phyloP scores from a whole-genome alignment of 2,888 invertebrate species.

The Netelia inedita region DNA sequence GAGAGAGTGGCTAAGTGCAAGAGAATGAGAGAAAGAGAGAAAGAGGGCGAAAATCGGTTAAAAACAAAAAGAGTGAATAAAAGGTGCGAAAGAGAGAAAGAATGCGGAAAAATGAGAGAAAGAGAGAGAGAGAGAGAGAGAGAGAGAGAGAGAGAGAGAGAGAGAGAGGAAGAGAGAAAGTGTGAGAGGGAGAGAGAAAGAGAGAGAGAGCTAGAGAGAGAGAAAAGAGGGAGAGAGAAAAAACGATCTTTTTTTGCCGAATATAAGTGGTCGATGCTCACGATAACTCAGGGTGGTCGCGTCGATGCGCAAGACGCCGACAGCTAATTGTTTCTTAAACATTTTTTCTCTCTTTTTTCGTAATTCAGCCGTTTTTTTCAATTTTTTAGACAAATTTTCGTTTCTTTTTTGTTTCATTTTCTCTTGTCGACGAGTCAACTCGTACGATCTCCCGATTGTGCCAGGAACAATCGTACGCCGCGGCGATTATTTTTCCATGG shows the following conservation, averaged over 20 bases:
- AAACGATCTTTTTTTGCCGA: slow-evolving; percentile 41
- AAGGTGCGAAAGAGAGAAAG: background rate
- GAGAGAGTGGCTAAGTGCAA: slow-evolving; percentile 46
- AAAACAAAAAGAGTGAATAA: slow-evolving; percentile 13
- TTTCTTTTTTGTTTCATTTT: slow-evolving; percentile 7
- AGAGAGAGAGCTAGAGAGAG: slow-evolving; percentile 4
- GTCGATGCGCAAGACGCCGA: slow-evolving; percentile 50
- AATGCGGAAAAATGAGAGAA: slow-evolving; percentile 9
- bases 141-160: slow-evolving; percentile 4
- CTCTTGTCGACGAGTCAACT: slow-evolving; percentile 15
- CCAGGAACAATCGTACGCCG: background rate
- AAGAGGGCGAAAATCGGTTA: slow-evolving; percentile 42
- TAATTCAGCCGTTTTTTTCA: background rate
- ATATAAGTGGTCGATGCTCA: slow-evolving; percentile 58
- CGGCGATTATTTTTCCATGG: background rate
- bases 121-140: background rate
- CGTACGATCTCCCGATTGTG: slow-evolving; percentile 24
- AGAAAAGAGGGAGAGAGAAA: slow-evolving; percentile 19
- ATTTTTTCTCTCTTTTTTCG: slow-evolving; percentile 6
- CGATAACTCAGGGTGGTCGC: slow-evolving; percentile 68
- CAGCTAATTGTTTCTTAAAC: slow-evolving; percentile 35
- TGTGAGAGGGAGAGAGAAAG: slow-evolving; percentile 4
- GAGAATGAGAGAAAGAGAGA: slow-evolving; percentile 48
- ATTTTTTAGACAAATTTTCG: slow-evolving; percentile 7
- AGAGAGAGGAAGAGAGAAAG: background rate